phyloP scores from a whole-genome alignment of 2,797 vertebrate genomes.

The Micrastur ruficollis region DNA sequence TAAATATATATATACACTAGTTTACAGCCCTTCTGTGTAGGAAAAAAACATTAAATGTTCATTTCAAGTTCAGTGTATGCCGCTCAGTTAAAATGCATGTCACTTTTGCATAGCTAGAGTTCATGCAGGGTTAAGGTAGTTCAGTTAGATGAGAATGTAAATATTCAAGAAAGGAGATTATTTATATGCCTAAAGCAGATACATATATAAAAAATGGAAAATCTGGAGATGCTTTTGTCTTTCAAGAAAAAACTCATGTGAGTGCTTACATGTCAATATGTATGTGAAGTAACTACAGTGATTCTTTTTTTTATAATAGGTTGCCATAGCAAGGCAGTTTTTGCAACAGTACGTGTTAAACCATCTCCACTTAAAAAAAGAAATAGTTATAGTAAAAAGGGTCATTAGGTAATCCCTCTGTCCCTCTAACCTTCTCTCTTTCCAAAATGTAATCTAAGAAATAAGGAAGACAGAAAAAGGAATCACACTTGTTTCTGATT shows the following conservation, averaged over 20 bases:
- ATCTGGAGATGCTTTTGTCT: constrained; percentile 5
- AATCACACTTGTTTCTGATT: background rate
- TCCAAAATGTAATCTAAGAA: background rate
- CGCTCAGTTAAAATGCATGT: background rate
- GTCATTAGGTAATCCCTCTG: background rate
- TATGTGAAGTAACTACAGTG: constrained; percentile 21
- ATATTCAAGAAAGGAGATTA: background rate
- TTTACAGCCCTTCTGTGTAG: background rate
- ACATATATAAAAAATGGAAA: background rate
- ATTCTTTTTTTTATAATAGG: background rate
- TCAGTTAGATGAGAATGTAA: background rate
- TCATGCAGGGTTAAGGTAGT: background rate
- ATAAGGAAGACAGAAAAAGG: background rate
- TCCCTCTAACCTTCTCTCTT: background rate
- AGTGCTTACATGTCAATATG: constrained; percentile 41
- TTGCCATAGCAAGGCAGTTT: constrained; percentile 67
- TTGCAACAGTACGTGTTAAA: constrained; percentile 25
- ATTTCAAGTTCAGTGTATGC: background rate
- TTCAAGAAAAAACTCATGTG: constrained; percentile 7
- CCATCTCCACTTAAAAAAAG: background rate
- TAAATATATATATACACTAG: background rate
- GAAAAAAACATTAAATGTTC: background rate
- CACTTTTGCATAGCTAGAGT: background rate
- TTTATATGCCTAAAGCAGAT: background rate
- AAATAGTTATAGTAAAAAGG: background rate